Evolutionary conservation across 2,888 invertebrate genomes (phyloP).

Genomic region (Aproaerema taeniolella): DNA sequence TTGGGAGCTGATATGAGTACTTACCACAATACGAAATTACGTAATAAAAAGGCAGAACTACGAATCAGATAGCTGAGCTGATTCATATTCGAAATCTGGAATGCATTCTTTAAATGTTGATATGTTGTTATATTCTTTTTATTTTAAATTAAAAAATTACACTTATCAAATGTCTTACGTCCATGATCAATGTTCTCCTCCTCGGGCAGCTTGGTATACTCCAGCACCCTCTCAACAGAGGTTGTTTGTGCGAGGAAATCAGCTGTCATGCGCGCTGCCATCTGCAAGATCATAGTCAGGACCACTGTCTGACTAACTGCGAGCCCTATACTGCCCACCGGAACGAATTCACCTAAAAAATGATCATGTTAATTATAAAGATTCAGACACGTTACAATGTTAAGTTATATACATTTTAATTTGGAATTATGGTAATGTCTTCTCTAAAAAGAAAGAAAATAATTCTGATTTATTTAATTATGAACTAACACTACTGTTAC

Average conservation of each 20-base stretch:
- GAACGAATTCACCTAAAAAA: slow-evolving; percentile 38
- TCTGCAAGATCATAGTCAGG: slow-evolving; percentile 79
- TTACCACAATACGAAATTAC: too few relatives aligned
- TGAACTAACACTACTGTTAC: slow-evolving; percentile 1
- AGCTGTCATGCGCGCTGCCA: slow-evolving; percentile 90
- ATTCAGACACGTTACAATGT: too few relatives aligned
- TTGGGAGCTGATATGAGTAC: too few relatives aligned
- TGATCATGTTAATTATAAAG: too few relatives aligned
- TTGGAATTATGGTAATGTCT: too few relatives aligned
- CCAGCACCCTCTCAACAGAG: slow-evolving; percentile 88
- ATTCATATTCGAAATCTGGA: not conserved
- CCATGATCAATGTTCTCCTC: slow-evolving; percentile 53
- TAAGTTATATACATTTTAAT: too few relatives aligned
- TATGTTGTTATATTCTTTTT: not conserved
- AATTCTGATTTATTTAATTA: too few relatives aligned
- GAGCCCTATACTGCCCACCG: slow-evolving; percentile 79
- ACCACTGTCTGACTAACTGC: slow-evolving; percentile 81
- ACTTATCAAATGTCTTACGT: too few relatives aligned
- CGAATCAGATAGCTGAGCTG: not conserved
- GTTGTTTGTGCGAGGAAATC: slow-evolving; percentile 79
- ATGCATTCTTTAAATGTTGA: not conserved
- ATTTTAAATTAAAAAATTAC: too few relatives aligned
- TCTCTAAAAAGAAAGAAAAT: too few relatives aligned
- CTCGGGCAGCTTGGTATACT: slow-evolving; percentile 81
- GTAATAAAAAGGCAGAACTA: too few relatives aligned